phyloP scores from a whole-genome alignment of 2,888 invertebrate genomes.

The Callimorpha dominula region DNA sequence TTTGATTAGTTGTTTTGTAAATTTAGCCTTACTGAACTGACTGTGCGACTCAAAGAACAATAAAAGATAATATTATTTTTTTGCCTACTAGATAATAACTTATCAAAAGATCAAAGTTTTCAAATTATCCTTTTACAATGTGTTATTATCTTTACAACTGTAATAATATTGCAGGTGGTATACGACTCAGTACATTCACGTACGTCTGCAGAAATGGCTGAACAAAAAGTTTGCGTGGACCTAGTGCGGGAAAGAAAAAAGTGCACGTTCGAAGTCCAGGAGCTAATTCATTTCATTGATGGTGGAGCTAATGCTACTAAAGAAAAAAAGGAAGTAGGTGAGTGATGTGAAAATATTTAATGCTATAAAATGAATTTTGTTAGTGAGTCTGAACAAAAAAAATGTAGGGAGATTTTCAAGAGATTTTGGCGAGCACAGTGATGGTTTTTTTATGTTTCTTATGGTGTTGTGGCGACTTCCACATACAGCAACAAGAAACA shows the following conservation, averaged over 20 bases:
- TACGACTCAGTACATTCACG: background rate
- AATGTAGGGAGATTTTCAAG: background rate
- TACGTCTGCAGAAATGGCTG: conserved; percentile 50
- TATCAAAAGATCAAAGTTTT: conserved; percentile 6
- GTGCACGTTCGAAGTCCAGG: conserved; percentile 89
- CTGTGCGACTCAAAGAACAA: background rate
- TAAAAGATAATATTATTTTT: conserved; percentile 3
- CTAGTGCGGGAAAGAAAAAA: conserved; percentile 89
- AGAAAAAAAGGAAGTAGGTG: conserved; percentile 84
- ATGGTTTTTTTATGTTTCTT: no score
- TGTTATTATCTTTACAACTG: background rate
- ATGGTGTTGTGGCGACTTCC: no score
- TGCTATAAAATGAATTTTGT: background rate
- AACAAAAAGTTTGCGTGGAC: conserved; percentile 86
- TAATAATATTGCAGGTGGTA: conserved; percentile 13
- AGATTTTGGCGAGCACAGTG: background rate
- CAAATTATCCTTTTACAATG: background rate
- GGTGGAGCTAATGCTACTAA: conserved; percentile 90
- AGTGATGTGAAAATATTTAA: conserved; percentile 31
- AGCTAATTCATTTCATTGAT: conserved; percentile 91
- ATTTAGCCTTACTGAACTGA: background rate
- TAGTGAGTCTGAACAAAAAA: background rate
- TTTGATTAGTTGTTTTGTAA: background rate
- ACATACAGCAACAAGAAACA: no score
- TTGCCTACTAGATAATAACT: background rate